Conservation (phyloP, 2,113 vertebrate species). For the Caracal caracal region DNA sequence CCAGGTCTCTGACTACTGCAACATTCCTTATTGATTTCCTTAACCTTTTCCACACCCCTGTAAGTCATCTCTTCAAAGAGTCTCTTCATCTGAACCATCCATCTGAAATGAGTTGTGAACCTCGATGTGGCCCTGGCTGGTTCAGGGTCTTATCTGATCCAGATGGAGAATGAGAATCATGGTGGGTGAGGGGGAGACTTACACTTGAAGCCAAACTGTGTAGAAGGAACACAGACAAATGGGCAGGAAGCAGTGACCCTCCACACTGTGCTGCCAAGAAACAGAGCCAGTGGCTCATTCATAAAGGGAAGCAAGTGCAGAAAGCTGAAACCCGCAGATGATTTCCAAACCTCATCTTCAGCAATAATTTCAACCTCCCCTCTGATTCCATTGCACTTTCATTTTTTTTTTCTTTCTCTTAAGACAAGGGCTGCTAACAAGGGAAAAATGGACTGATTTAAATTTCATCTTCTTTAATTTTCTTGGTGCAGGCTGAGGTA, state of each 20-base stretch:
- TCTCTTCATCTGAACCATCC: background rate
- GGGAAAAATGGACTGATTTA: constrained; percentile 41
- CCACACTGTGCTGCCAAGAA: background rate
- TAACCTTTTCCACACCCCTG: background rate
- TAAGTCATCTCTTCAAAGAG: background rate
- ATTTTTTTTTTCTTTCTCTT: background rate
- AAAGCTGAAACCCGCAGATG: background rate
- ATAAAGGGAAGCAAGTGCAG: background rate
- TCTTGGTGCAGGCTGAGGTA: constrained; percentile 1
- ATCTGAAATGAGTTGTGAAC: background rate
- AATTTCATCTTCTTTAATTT: constrained; percentile 54
- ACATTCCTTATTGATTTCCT: background rate
- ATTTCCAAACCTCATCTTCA: constrained; percentile 13
- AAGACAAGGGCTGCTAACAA: constrained; percentile 49
- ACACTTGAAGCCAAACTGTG: background rate
- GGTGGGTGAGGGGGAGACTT: background rate
- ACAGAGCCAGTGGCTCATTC: background rate
- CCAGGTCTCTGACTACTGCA: background rate
- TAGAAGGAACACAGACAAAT: background rate
- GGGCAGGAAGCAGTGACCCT: background rate
- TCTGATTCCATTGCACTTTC: background rate
- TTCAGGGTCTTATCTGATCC: background rate
- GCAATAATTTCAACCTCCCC: constrained; percentile 34
- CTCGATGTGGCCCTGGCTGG: background rate
- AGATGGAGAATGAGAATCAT: background rate